These are phyloP conservation scores for Dallia pectoralis DNA, from an alignment of 2,797 vertebrate genomes.

Conservation along the genomic window DNA sequence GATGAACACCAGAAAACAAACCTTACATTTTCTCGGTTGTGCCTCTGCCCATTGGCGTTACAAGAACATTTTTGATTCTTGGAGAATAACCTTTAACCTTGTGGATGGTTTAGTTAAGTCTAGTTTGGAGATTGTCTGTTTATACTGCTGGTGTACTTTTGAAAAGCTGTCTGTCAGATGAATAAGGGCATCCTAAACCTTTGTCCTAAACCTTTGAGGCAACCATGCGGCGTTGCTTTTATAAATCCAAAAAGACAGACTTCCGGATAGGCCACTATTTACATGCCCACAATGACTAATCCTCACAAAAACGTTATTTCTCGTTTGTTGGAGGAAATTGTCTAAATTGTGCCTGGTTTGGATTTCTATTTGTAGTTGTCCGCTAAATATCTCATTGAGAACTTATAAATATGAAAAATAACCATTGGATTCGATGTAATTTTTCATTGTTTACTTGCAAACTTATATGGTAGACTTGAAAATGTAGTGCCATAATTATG, in stretches of 20 bases:
- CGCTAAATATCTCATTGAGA: background rate
- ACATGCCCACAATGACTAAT: background rate
- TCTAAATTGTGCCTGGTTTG: slow-evolving; percentile 4
- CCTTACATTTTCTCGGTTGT: background rate
- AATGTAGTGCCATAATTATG: too few species aligned
- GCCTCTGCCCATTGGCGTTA: slow-evolving; percentile 1
- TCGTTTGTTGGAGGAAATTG: background rate
- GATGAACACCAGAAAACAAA: background rate
- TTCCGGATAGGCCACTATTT: background rate
- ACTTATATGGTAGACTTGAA: background rate
- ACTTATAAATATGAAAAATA: background rate
- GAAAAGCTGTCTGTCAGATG: background rate
- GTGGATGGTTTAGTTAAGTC: background rate
- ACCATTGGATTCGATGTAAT: background rate
- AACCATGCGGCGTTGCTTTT: background rate
- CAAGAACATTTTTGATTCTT: background rate
- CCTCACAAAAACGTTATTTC: background rate
- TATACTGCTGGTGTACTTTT: background rate
- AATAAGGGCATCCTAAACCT: background rate
- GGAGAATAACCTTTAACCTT: too few species aligned
- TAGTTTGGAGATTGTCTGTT: background rate
- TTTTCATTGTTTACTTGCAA: background rate
- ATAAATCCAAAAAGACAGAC: background rate
- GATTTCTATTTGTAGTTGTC: background rate
- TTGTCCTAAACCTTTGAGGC: background rate